These are phyloP conservation scores for Dryocosmus kuriphilus DNA, from an alignment of 2,888 invertebrate genomes.

Conservation along the genomic window DNA sequence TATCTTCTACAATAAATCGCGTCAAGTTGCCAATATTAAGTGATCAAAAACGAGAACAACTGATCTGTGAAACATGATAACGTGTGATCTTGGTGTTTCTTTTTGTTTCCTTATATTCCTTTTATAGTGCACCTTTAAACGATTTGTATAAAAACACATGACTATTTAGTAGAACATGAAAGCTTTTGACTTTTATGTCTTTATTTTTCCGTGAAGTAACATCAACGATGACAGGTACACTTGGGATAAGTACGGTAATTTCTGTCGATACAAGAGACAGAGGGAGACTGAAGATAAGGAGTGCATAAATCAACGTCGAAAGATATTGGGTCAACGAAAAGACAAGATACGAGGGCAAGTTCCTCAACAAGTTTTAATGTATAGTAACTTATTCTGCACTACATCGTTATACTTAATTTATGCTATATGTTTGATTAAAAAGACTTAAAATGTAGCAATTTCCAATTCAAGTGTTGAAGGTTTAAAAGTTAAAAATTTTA, in stretches of 20 bases:
- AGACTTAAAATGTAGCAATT: no score
- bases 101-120: background rate
- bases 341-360: constrained; percentile 34
- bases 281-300: constrained; percentile 44
- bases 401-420: no score
- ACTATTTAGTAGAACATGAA: background rate
- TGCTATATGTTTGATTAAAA: no score
- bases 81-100: background rate
- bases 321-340: constrained; percentile 56
- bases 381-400: no score
- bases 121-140: no score
- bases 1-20: background rate
- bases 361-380: constrained; percentile 18
- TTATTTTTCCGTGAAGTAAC: constrained; percentile 46
- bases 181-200: constrained; percentile 32
- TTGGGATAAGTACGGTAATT: constrained; percentile 52
- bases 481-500: no score
- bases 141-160: background rate
- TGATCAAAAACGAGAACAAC: background rate
- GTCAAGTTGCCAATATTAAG: background rate
- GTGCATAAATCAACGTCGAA: constrained; percentile 59
- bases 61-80: background rate
- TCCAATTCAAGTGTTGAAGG: no score
- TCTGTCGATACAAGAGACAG: constrained; percentile 46
- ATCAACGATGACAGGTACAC: constrained; percentile 56